Conservation (phyloP, 2,797 vertebrate species). For the Gambusia yucatana region DNA sequence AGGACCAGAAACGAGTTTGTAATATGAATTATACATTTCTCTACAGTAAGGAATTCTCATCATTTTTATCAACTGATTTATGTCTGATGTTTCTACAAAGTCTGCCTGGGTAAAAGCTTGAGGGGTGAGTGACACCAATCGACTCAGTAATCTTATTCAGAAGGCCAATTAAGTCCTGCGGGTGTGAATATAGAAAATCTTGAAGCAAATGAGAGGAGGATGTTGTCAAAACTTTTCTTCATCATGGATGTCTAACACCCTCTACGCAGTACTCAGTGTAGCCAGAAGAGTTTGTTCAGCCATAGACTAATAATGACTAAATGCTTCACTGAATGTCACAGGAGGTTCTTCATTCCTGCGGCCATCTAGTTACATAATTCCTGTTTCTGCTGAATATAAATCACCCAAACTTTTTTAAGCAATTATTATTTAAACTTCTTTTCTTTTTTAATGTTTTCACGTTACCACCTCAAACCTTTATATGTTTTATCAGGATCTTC, state of each 20-base stretch:
- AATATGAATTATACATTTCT: neutral
- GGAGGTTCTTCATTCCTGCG: slow-evolving; percentile 6
- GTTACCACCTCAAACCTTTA: neutral
- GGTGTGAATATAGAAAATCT: slow-evolving; percentile 3
- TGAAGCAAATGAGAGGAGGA: neutral
- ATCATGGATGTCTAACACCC: slow-evolving; percentile 1
- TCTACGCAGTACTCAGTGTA: neutral
- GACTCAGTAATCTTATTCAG: slow-evolving; percentile 5
- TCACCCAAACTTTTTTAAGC: neutral
- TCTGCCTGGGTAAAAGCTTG: neutral
- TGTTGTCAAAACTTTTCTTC: slow-evolving; percentile 16
- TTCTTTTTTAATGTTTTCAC: neutral
- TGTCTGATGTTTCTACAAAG: neutral
- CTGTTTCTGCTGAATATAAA: neutral
- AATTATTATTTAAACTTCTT: neutral
- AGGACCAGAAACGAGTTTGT: neutral
- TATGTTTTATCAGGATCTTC: neutral
- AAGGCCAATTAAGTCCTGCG: slow-evolving; percentile 7
- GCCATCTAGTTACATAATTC: neutral
- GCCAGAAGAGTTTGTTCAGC: neutral
- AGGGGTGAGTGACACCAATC: slow-evolving; percentile 3
- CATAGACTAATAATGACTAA: slow-evolving; percentile 25
- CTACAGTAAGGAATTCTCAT: neutral
- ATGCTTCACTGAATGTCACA: slow-evolving; percentile 16
- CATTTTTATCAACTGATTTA: neutral